phyloP scores from a whole-genome alignment of 2,888 invertebrate genomes.

The Dexiosoma caninum region DNA sequence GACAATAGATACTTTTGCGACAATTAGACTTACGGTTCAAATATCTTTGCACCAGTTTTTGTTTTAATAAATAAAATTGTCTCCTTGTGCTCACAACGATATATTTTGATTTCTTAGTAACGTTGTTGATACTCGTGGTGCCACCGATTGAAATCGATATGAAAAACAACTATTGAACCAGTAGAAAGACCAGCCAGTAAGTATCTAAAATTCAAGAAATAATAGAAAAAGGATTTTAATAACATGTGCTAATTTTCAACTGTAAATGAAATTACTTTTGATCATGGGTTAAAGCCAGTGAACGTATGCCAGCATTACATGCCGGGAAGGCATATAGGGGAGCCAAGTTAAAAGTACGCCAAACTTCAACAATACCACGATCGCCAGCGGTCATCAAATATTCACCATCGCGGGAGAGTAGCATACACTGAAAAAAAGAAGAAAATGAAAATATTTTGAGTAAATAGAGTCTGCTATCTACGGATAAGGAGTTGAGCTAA shows the following conservation, averaged over 20 bases:
- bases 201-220: constrained; percentile 82
- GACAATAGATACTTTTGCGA: no score
- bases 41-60: no score
- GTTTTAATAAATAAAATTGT: no score
- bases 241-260: background rate
- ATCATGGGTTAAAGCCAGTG: constrained; percentile 97
- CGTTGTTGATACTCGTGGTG: constrained; percentile 97
- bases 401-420: constrained; percentile 97
- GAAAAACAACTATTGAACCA: constrained; percentile 98
- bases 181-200: constrained; percentile 97
- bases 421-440: constrained; percentile 85
- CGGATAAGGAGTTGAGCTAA: background rate
- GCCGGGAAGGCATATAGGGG: constrained; percentile 98
- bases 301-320: constrained; percentile 95
- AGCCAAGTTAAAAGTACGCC: constrained; percentile 98
- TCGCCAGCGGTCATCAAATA: constrained; percentile 98
- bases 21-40: background rate
- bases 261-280: constrained; percentile 88
- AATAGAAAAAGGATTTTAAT: background rate
- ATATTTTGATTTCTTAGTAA: constrained; percentile 81
- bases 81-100: background rate
- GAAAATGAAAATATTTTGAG: background rate
- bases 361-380: constrained; percentile 97
- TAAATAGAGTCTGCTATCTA: background rate
- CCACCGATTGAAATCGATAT: constrained; percentile 99